Conservation (phyloP, 2,113 vertebrate genomes). For the Dicerorhinus sumatrensis region DNA sequence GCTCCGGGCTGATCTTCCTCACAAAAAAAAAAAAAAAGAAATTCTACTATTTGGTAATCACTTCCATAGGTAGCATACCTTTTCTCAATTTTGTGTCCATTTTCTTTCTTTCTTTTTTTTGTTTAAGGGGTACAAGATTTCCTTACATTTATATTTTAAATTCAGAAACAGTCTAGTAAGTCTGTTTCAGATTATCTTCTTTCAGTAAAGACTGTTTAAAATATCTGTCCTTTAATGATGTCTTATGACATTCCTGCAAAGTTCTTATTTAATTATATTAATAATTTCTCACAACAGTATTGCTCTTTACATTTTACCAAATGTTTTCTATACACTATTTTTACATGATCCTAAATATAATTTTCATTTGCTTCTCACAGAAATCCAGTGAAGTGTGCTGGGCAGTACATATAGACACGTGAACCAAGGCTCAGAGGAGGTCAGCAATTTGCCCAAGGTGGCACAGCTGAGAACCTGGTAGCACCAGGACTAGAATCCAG, state of each 20-base stretch:
- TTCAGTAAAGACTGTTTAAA: constrained; percentile 16
- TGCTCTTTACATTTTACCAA: neutral
- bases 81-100: neutral
- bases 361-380: neutral
- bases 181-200: neutral
- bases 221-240: neutral
- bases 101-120: neutral
- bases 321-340: neutral
- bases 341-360: neutral
- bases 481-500: neutral
- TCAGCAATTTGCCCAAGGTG: neutral
- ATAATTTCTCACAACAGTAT: neutral
- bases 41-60: neutral
- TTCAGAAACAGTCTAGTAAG: neutral
- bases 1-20: too few species aligned
- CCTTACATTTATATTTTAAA: constrained; percentile 8
- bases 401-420: neutral
- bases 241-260: neutral
- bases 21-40: neutral
- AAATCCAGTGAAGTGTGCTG: neutral
- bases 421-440: neutral
- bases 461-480: neutral
- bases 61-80: neutral
- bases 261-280: neutral
- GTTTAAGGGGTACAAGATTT: neutral